phyloP scores from a whole-genome alignment of 2,888 invertebrate genomes.

The Serripes groenlandicus region DNA sequence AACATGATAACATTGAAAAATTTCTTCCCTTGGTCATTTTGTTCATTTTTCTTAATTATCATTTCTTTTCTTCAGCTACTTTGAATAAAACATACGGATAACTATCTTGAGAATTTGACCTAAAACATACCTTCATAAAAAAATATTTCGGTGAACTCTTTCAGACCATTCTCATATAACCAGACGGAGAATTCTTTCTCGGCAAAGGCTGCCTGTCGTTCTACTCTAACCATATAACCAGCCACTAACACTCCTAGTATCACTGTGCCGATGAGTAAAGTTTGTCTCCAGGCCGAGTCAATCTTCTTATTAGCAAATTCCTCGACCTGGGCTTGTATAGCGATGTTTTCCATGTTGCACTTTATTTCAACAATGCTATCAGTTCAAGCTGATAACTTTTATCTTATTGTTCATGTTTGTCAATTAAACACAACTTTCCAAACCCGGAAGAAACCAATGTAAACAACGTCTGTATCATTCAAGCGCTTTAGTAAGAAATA shows the following conservation, averaged over 20 bases:
- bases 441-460: constrained; percentile 63
- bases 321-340: neutral
- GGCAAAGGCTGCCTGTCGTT: constrained; percentile 48
- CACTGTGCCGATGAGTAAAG: constrained; percentile 33
- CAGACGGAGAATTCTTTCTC: constrained; percentile 61
- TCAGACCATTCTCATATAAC: constrained; percentile 46
- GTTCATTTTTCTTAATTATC: too few species aligned
- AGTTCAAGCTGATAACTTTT: too few species aligned
- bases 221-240: constrained; percentile 50
- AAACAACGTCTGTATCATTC: constrained; percentile 49
- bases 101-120: neutral
- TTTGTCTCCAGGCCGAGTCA: constrained; percentile 26
- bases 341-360: neutral
- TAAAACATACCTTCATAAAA: constrained; percentile 40
- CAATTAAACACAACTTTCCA: too few species aligned
- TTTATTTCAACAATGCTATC: too few species aligned
- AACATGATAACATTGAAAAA: too few species aligned
- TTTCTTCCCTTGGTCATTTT: too few species aligned
- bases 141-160: constrained; percentile 38
- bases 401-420: too few species aligned
- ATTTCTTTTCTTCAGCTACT: too few species aligned
- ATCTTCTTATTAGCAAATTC: constrained; percentile 9
- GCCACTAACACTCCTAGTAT: constrained; percentile 43
- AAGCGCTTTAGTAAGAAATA: neutral
- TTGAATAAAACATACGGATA: neutral